phyloP scores from a whole-genome alignment of 2,113 vertebrate genomes.

The Trichechus manatus region DNA sequence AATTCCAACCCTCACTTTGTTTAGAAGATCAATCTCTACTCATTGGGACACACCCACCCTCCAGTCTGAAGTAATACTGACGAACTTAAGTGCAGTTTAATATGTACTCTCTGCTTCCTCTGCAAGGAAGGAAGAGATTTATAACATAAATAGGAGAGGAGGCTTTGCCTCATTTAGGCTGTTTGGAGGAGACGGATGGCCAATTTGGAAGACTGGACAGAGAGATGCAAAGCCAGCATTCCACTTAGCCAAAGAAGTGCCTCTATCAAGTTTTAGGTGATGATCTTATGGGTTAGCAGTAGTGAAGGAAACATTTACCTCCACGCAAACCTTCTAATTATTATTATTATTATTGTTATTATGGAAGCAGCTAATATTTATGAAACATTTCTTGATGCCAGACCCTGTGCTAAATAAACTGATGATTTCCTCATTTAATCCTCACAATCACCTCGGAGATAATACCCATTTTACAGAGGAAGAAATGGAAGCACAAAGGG shows the following conservation, averaged over 20 bases:
- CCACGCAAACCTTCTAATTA: conserved; percentile 30
- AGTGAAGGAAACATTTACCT: conserved; percentile 41
- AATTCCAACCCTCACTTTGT: background rate
- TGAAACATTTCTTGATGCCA: background rate
- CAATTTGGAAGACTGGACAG: conserved; percentile 68
- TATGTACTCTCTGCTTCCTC: conserved; percentile 61
- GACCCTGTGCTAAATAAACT: background rate
- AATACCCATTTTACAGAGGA: conserved; percentile 11
- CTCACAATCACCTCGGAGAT: background rate
- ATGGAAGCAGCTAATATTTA: conserved; percentile 51
- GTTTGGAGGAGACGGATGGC: conserved; percentile 59
- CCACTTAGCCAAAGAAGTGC: conserved; percentile 54
- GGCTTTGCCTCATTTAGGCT: conserved; percentile 57
- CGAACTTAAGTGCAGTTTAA: conserved; percentile 68
- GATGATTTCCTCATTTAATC: conserved; percentile 43
- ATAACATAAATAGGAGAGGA: conserved; percentile 64
- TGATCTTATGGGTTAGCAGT: background rate
- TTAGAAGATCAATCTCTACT: conserved; percentile 50
- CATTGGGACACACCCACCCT: conserved; percentile 30
- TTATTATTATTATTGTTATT: background rate
- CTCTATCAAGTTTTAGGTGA: conserved; percentile 19
- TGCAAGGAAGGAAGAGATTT: conserved; percentile 74
- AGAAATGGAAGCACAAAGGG: conserved; percentile 3
- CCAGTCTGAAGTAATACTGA: background rate
- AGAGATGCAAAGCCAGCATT: conserved; percentile 55